Conservation (phyloP, 2,888 invertebrate genomes). For the Homarus gammarus region DNA sequence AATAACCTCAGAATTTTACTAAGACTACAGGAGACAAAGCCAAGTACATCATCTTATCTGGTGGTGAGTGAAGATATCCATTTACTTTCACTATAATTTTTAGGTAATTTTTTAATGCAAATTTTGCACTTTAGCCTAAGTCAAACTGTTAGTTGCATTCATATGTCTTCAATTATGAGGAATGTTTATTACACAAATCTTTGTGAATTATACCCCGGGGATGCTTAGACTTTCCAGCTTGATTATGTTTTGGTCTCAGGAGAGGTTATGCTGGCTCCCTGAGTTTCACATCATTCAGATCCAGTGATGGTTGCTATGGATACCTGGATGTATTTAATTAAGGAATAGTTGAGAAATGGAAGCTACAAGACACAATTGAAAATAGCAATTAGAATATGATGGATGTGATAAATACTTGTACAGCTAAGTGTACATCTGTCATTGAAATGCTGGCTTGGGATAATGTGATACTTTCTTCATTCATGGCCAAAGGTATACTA, state of each 20-base stretch:
- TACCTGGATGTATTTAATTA: background rate
- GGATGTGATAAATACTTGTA: slow-evolving; percentile 1
- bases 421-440: slow-evolving; percentile 6
- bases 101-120: no score
- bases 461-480: slow-evolving; percentile 58
- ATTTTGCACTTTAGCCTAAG: no score
- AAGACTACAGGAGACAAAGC: no score
- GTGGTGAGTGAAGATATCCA: no score
- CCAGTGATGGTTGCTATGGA: background rate
- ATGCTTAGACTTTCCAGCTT: background rate
- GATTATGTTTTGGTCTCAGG: no score
- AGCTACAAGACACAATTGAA: background rate
- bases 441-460: slow-evolving; percentile 25
- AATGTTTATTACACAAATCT: no score
- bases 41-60: no score
- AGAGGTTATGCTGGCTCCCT: background rate
- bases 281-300: background rate
- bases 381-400: background rate
- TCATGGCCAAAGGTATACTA: slow-evolving; percentile 65
- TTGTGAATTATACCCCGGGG: background rate
- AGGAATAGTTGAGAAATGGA: background rate
- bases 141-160: no score
- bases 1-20: no score
- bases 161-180: no score
- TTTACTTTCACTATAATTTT: no score